These are phyloP conservation scores for Chaetura pelagica DNA, from an alignment of 2,113 vertebrate species.

Conservation along the genomic window DNA sequence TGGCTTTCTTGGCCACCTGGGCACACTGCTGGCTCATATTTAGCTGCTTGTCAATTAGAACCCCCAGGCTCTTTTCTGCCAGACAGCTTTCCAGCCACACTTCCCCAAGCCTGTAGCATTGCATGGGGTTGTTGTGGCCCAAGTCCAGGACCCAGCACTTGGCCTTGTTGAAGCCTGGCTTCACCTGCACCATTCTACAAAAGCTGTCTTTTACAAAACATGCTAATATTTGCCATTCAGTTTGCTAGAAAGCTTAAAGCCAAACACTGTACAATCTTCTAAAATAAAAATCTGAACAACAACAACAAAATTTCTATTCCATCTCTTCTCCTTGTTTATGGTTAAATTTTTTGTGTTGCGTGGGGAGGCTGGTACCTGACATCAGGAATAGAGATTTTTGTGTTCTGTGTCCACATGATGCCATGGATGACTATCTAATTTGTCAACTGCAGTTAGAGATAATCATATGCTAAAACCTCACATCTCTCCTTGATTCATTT, in stretches of 20 bases:
- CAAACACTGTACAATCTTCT: neutral
- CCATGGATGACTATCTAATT: conserved; percentile 1
- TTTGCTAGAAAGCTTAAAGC: neutral
- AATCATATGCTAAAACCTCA: conserved; percentile 50
- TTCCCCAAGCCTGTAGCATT: too few species aligned
- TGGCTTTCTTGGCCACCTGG: too few species aligned
- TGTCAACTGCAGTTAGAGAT: neutral
- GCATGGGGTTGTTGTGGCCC: too few species aligned
- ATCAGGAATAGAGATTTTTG: neutral
- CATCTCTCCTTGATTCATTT: neutral
- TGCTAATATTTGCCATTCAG: neutral
- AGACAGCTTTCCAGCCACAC: too few species aligned
- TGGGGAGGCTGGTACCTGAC: neutral
- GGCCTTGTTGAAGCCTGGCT: neutral
- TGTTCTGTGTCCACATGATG: neutral
- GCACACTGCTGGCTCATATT: too few species aligned
- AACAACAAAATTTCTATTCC: neutral
- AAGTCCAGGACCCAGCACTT: too few species aligned
- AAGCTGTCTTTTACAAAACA: neutral
- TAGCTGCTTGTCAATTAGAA: too few species aligned
- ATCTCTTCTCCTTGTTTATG: neutral
- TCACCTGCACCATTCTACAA: neutral
- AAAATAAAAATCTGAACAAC: neutral
- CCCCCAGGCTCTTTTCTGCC: too few species aligned
- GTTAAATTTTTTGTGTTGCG: neutral